phyloP scores from a whole-genome alignment of 2,113 vertebrate genomes.

The Brienomyrus longianalis region DNA sequence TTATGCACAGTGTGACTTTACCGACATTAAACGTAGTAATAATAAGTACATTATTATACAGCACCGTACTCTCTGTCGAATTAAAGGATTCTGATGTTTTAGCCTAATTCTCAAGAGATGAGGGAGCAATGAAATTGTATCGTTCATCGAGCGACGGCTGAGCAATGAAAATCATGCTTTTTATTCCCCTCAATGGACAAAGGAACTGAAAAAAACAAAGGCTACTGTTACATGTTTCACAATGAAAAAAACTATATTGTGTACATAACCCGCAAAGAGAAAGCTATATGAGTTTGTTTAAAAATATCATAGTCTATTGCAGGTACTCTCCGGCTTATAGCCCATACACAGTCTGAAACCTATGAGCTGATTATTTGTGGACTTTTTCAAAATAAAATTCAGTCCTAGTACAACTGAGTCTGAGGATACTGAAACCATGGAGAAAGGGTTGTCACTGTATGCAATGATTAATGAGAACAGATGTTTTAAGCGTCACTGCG shows the following conservation, averaged over 20 bases:
- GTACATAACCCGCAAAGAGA: background rate
- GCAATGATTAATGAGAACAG: background rate
- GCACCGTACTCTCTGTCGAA: background rate
- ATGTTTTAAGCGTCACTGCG: background rate
- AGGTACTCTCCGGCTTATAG: background rate
- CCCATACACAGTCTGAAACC: background rate
- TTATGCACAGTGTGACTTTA: background rate
- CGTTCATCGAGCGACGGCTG: background rate
- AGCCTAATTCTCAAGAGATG: background rate
- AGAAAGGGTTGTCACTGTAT: background rate
- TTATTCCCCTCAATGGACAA: background rate
- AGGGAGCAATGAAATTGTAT: background rate
- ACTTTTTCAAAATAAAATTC: background rate
- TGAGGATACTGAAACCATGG: background rate
- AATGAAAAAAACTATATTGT: background rate
- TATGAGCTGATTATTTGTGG: background rate
- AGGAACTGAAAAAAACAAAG: background rate
- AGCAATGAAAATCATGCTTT: background rate
- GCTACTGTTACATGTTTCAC: background rate
- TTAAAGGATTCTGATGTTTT: background rate
- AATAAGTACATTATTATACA: background rate
- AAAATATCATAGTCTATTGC: background rate
- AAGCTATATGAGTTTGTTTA: background rate
- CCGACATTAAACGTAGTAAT: background rate
- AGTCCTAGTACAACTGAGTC: background rate